A percentile compares a stretch with the other conserved stretches of the same genome.
Evolutionary conservation across 2,888 invertebrate genomes (phyloP).

Genomic region (Muscina levida): DNA sequence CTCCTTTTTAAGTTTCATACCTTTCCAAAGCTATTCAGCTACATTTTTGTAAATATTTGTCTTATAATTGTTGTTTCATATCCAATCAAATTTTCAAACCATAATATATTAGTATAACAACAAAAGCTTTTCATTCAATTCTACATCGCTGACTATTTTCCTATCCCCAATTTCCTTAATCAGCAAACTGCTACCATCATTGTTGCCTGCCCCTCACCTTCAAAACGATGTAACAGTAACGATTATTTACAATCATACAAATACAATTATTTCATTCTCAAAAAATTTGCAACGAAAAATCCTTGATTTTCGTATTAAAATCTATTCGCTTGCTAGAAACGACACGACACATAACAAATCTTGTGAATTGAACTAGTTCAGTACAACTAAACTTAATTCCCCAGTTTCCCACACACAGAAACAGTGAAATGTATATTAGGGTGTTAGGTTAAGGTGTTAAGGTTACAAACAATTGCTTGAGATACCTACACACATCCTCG

Average conservation of each 20-base stretch:
- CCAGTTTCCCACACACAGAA: not conserved
- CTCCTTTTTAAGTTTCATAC: too few species aligned
- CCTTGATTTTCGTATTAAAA: conserved; percentile 47
- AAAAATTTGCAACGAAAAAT: conserved; percentile 31
- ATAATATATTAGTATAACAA: too few species aligned
- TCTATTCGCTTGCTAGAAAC: too few species aligned
- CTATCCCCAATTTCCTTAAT: too few species aligned
- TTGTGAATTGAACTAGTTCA: conserved; percentile 2
- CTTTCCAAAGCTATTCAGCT: too few species aligned
- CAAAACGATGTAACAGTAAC: not conserved
- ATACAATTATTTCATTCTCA: not conserved
- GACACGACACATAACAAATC: not conserved
- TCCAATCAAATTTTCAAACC: too few species aligned
- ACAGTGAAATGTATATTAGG: conserved; percentile 52
- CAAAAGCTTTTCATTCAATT: too few species aligned
- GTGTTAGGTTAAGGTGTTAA: conserved; percentile 61
- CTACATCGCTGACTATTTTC: too few species aligned
- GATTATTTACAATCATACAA: not conserved
- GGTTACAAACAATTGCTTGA: conserved; percentile 46
- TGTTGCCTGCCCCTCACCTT: not conserved
- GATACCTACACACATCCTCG: conserved; percentile 12
- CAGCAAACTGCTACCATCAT: too few species aligned
- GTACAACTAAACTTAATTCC: not conserved
- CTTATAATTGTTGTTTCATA: too few species aligned
- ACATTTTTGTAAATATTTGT: too few species aligned